phyloP scores from a whole-genome alignment of 2,888 invertebrate genomes.

The Anagyrus pseudococci region DNA sequence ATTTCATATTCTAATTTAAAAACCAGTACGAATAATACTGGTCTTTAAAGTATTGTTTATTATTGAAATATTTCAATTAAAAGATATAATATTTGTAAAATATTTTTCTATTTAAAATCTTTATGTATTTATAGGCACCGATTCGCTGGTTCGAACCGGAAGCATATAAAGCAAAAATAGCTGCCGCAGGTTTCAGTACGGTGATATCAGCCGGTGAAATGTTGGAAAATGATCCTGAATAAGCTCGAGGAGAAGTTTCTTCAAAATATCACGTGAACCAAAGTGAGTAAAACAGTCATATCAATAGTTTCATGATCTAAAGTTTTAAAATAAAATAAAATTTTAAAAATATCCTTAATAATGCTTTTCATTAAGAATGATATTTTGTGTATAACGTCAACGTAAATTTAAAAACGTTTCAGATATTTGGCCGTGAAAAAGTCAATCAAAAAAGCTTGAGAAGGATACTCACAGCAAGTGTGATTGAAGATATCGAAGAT shows the following conservation, averaged over 20 bases:
- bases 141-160: slow-evolving; percentile 63
- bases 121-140: slow-evolving; percentile 52
- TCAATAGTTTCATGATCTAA: no score
- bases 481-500: neutral
- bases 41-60: neutral
- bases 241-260: slow-evolving; percentile 33
- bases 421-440: slow-evolving; percentile 25
- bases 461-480: slow-evolving; percentile 17
- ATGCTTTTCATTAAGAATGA: no score
- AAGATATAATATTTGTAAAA: neutral
- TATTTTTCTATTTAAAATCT: slow-evolving; percentile 1
- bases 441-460: slow-evolving; percentile 29
- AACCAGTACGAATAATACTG: neutral
- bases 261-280: slow-evolving; percentile 14
- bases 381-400: neutral
- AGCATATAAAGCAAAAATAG: slow-evolving; percentile 58
- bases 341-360: no score
- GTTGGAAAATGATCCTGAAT: slow-evolving; percentile 55
- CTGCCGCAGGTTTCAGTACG: slow-evolving; percentile 55
- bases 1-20: no score
- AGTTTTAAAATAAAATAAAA: no score
- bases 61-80: neutral
- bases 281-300: slow-evolving; percentile 23
- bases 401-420: neutral
- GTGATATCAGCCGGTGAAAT: slow-evolving; percentile 53